A percentile compares a stretch with the other conserved stretches of the same genome.
Evolutionary conservation across 1,140 invertebrate species (phyloP).

Genomic region (Lamellibrachia luymesi): DNA sequence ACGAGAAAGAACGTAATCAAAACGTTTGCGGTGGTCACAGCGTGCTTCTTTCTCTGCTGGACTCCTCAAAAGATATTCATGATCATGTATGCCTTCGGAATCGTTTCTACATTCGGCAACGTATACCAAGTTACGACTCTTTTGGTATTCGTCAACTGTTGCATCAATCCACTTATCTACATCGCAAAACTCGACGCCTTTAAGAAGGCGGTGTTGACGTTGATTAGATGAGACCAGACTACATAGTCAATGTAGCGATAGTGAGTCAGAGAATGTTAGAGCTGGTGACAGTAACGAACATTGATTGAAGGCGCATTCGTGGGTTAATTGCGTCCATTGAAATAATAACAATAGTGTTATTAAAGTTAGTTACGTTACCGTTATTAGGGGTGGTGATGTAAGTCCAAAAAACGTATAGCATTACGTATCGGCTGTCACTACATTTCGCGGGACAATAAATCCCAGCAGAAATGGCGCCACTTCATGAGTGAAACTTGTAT

Average conservation of each 20-base stretch:
- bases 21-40: conserved; percentile 13
- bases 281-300: no score
- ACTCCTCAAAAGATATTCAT: conserved; percentile 17
- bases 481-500: no score
- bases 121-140: conserved; percentile 21
- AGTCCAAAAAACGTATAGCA: no score
- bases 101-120: neutral
- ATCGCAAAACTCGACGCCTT: conserved; percentile 20
- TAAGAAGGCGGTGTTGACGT: conserved; percentile 11
- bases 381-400: no score
- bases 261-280: no score
- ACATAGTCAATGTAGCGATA: neutral
- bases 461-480: no score
- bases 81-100: conserved; percentile 16
- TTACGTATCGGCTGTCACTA: no score
- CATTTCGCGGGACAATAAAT: no score
- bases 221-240: neutral
- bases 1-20: conserved; percentile 20
- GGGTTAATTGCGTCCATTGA: no score
- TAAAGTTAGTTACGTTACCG: no score
- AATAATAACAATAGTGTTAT: no score
- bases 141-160: conserved; percentile 29
- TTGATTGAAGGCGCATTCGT: no score
- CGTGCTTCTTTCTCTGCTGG: conserved; percentile 22
- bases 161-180: conserved; percentile 28